Base-by-base conservation (phyloP, 2,888 invertebrate species). In the Calameuta idolon region DNA sequence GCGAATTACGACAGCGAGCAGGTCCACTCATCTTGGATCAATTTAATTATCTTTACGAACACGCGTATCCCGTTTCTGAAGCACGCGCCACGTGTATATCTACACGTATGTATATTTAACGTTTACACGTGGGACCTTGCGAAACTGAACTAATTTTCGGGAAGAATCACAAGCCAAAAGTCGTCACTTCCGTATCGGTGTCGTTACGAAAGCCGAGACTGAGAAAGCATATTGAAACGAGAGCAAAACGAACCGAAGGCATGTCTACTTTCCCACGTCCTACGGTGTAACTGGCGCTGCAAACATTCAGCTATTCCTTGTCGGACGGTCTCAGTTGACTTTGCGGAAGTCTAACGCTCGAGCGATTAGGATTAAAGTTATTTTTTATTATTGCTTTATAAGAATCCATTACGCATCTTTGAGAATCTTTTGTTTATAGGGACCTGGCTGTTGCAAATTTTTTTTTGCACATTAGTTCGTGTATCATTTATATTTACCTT, bases 211-310 rank as follows among this genome's bases (percentile, higher is more conserved):
- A 71, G 71, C 31, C 31, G 71, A 31, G 74, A 77, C 74, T 30
- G 69, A 69, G 77, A 77, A 35, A n/a, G 31, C 12, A 71, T 34
- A 79, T 76, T 74, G 76, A 75, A 78, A 79, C 77, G 77, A 74
- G 40, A 79, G 55, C 68, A 73, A 78, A 80, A 76, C 55, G 69
- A 76, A 79, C 35, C 76, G 68, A 81, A 78, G 55, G 77, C 78
- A 77, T 77, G 79, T 79, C 82, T 76, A 75, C 78, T 82, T 82
- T 82, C 81, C 79, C 81, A 82, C 81, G 77, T 68, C 78, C 75
- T 79, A 35, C 34, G 37, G 12, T 69, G 71, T 34, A 34, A 5
- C 71, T 71, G 71, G 31, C 71, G 71, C 71, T 34, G 33, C 12
- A 15, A 69, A 31, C 31, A 34, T 71, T 34, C 30, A 11, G 23